Evolutionary conservation across 2,797 vertebrate species (phyloP), one percentile per base, ranked within the genome.

Genomic region (Pygocentrus nattereri): DNA sequence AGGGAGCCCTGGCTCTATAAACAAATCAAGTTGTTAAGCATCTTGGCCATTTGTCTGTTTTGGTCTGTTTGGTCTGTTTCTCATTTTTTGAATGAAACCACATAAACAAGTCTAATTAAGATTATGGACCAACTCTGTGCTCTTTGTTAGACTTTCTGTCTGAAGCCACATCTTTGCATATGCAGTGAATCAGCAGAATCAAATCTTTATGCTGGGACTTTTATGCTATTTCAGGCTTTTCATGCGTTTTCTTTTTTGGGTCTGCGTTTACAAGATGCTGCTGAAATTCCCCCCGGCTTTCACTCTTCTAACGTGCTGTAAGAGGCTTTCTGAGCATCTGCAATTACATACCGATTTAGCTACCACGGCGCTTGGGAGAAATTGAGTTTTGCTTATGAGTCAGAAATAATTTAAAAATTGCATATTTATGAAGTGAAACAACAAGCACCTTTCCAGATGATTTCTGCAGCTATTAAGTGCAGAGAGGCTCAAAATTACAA

Each of bases 381-480:
- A 65, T 21, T 65, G 62, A 41, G 50, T 21, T 47, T 47, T n/a
- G 8, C 30, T 59, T 65, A 65, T 38, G 62, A 65, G 62, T 30
- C 34, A 47, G 5, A 58, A 44, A 56, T 44, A 47, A 41, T 59
- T 58, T 44, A 2, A 18, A 31, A 56, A 50, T 16, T 86, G 82
- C 87, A 90, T 62, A 83, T 74, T 27, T 76, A 86, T 85, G 80
- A 90, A 86, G 82, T 70, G 75, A 89, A 82, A 79, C 76, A 85
- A 84, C 87, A 59, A 85, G 87, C 12, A 49, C 41, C 64, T 49
- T 49, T 16, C 23, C 5, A 18, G 21, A 4, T 47, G 16, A 49
- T 23, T 74, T 23, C 11, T 50, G 52, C 58, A 16, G n/a, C 15
- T 25, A 31, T 19, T 31, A 30, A 16, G 7, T 12, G 64, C 13